Conservation (phyloP, 2,888 invertebrate species). For the Stenchaetothrips biformis region DNA sequence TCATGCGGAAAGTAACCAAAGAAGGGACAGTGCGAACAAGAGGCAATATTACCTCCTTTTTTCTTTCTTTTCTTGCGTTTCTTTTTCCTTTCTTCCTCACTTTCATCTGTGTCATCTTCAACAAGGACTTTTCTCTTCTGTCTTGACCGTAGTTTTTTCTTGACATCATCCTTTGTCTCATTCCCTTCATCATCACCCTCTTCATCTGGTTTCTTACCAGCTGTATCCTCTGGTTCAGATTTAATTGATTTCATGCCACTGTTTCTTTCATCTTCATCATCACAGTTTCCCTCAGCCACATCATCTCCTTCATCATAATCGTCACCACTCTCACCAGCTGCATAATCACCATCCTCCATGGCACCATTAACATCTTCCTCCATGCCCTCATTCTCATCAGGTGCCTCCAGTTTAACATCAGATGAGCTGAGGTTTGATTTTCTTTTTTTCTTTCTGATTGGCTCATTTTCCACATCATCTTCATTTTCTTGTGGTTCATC, state of each 20-base stretch:
- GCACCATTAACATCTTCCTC: background rate
- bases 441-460: background rate
- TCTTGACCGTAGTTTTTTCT: conserved; percentile 31
- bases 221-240: conserved; percentile 24
- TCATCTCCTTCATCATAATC: background rate
- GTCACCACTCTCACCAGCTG: background rate
- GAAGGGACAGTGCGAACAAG: background rate
- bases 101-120: conserved; percentile 36
- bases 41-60: conserved; percentile 34
- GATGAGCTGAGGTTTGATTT: background rate
- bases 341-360: conserved; percentile 10
- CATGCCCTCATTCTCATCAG: conserved; percentile 10
- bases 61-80: conserved; percentile 35
- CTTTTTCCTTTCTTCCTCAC: conserved; percentile 36
- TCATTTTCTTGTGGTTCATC: conserved; percentile 21
- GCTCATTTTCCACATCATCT: conserved; percentile 10
- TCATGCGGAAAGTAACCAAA: background rate
- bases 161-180: conserved; percentile 28
- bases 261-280: conserved; percentile 2
- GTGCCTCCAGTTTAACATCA: conserved; percentile 26
- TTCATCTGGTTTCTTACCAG: conserved; percentile 28
- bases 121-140: conserved; percentile 34
- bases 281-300: background rate
- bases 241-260: background rate
- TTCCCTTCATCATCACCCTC: conserved; percentile 30